phyloP scores from a whole-genome alignment of 1,140 invertebrate genomes.

The Drosophila suzukii region DNA sequence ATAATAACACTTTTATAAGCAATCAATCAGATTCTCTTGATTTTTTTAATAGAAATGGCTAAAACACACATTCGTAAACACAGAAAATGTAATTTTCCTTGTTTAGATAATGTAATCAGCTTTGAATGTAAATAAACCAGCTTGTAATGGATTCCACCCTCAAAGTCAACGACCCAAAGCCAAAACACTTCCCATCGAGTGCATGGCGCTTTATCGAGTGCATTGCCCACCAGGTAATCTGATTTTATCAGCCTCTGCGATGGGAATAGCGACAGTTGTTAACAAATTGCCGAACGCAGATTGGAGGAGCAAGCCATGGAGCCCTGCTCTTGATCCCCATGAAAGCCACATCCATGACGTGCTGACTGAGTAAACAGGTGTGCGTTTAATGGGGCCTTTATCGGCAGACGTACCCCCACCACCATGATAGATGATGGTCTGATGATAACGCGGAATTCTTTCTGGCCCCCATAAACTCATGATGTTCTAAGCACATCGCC shows the following conservation, averaged over 20 bases:
- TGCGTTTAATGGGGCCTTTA: constrained; percentile 38
- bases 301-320: constrained; percentile 7
- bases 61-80: neutral
- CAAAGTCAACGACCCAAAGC: constrained; percentile 35
- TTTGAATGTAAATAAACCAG: constrained; percentile 2
- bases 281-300: constrained; percentile 31
- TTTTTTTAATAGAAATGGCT: too few relatives aligned
- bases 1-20: neutral
- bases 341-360: constrained; percentile 47
- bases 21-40: neutral
- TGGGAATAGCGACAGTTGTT: constrained; percentile 58
- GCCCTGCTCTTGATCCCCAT: constrained; percentile 4
- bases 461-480: constrained; percentile 18
- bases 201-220: constrained; percentile 20
- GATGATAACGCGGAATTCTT: constrained; percentile 23
- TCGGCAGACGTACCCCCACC: constrained; percentile 47
- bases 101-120: neutral
- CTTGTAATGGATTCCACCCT: constrained; percentile 5
- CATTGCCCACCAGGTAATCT: constrained; percentile 36
- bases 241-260: constrained; percentile 18
- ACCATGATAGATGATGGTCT: constrained; percentile 5
- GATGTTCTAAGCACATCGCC: constrained; percentile 15
- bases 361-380: constrained; percentile 43
- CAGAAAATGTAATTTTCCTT: neutral
- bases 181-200: constrained; percentile 21